phyloP scores from a whole-genome alignment of 2,888 invertebrate species.

The Drosophila bunnanda region DNA sequence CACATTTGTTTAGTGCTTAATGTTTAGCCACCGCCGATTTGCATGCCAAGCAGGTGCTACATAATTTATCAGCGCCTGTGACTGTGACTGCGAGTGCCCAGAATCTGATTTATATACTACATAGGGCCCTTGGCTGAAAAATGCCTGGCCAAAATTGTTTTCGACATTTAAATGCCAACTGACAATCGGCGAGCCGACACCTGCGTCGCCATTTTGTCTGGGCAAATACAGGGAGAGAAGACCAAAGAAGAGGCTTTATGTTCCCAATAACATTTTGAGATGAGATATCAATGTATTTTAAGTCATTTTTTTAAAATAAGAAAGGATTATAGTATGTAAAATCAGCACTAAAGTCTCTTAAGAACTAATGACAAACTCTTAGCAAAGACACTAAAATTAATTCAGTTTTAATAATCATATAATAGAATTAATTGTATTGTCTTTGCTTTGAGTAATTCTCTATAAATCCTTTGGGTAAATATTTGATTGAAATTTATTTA shows the following conservation, averaged over 20 bases:
- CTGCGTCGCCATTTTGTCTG: conserved; percentile 50
- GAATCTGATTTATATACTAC: conserved; percentile 73
- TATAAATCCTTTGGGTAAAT: background rate
- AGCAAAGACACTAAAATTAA: too few species aligned
- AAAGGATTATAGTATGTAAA: background rate
- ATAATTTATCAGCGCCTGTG: conserved; percentile 67
- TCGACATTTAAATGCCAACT: conserved; percentile 46
- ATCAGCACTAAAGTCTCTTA: background rate
- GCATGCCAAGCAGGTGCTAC: conserved; percentile 77
- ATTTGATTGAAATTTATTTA: background rate
- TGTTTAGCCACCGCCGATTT: conserved; percentile 59
- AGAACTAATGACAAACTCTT: background rate
- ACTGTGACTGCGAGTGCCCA: conserved; percentile 5
- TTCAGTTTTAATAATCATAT: too few species aligned
- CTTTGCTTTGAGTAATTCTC: too few species aligned
- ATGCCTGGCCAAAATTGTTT: conserved; percentile 46
- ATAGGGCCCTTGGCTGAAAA: conserved; percentile 34
- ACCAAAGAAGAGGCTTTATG: background rate
- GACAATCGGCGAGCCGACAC: conserved; percentile 49
- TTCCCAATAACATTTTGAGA: conserved; percentile 1
- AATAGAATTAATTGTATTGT: too few species aligned
- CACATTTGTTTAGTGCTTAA: conserved; percentile 76
- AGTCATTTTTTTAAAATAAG: background rate
- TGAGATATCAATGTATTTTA: background rate
- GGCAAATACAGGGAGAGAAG: conserved; percentile 23